Percentiles rank a stretch among this genome's conserved stretches.
These are phyloP conservation scores for Copsychus sechellarum DNA, from an alignment of 2,113 vertebrate genomes.

Conservation along the genomic window DNA sequence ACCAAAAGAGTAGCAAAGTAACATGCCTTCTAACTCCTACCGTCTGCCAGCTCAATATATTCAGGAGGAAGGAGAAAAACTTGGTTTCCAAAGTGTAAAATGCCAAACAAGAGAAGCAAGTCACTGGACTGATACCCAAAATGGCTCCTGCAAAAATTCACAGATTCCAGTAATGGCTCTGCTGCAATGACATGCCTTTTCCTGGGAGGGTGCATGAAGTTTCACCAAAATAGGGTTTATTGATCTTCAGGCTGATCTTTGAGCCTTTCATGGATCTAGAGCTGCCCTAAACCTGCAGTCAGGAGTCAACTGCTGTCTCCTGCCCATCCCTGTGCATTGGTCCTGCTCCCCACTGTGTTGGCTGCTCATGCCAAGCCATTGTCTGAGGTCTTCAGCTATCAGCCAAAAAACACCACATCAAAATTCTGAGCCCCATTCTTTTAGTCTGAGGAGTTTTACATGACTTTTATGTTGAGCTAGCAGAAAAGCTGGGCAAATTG, in stretches of 20 bases:
- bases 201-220: background rate
- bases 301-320: background rate
- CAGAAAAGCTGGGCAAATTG: background rate
- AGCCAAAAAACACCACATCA: background rate
- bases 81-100: background rate
- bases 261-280: background rate
- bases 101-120: background rate
- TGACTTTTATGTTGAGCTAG: background rate
- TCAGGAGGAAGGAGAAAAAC: background rate
- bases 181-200: background rate
- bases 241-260: background rate
- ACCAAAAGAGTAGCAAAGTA: background rate
- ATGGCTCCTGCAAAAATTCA: background rate
- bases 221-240: background rate
- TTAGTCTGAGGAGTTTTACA: background rate
- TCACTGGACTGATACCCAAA: background rate
- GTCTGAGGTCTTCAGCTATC: background rate
- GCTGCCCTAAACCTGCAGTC: background rate
- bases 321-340: fast-evolving
- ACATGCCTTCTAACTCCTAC: background rate
- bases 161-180: background rate
- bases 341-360: background rate
- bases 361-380: background rate
- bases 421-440: background rate
- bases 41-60: background rate